phyloP scores from a whole-genome alignment of 1,140 invertebrate species.

The Brachionus paranguensis region DNA sequence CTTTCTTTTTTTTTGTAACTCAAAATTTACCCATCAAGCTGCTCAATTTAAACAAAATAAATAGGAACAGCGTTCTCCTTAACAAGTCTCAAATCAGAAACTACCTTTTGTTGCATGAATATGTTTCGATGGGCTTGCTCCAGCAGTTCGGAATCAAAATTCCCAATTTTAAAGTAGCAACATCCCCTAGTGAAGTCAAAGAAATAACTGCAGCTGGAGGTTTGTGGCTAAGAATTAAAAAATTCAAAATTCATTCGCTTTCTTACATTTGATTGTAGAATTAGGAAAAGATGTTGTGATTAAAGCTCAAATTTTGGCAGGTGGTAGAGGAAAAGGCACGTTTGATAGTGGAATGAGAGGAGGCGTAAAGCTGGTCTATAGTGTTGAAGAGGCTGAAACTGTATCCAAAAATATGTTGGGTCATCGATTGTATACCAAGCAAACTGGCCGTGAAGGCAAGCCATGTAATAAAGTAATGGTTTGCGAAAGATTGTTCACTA shows the following conservation, averaged over 20 bases:
- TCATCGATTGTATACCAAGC: constrained; percentile 85
- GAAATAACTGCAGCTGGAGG: neutral
- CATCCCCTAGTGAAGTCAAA: constrained; percentile 22
- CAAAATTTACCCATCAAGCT: neutral
- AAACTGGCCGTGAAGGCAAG: constrained; percentile 88
- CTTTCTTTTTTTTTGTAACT: neutral
- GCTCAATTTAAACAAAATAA: neutral
- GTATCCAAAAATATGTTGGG: constrained; percentile 85
- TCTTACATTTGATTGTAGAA: neutral
- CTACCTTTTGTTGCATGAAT: constrained; percentile 40
- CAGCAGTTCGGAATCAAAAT: constrained; percentile 35
- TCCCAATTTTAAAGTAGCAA: constrained; percentile 40
- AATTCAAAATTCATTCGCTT: neutral
- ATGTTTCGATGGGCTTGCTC: constrained; percentile 39
- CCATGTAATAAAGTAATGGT: constrained; percentile 92
- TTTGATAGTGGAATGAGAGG: constrained; percentile 78
- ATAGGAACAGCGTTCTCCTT: neutral
- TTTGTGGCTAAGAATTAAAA: neutral
- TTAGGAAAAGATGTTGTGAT: constrained; percentile 80
- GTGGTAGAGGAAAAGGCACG: constrained; percentile 89
- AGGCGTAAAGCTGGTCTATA: constrained; percentile 83
- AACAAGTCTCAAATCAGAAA: constrained; percentile 34
- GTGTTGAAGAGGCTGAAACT: constrained; percentile 54
- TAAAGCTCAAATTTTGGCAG: constrained; percentile 96
- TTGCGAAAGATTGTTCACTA: constrained; percentile 92